phyloP scores from a whole-genome alignment of 92 coral and sea anemone genomes.

The Scolanthus callimorphus region DNA sequence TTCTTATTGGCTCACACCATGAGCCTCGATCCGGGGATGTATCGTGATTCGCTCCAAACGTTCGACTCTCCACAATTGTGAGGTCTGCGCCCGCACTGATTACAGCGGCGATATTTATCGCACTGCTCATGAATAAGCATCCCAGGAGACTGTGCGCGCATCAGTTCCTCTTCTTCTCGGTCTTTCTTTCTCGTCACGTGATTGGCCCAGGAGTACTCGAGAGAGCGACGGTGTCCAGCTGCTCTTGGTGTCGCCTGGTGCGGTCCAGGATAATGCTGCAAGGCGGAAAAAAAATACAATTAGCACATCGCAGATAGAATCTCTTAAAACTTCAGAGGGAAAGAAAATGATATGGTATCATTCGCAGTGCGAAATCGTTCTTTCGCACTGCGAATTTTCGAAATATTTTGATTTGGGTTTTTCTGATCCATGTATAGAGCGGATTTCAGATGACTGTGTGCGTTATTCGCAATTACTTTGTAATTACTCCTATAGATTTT shows the following conservation, averaged over 20 bases:
- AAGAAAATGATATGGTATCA: too few relatives aligned
- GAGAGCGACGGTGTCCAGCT: constrained; percentile 71
- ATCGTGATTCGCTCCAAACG: constrained; percentile 97
- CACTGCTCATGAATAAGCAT: constrained; percentile 98
- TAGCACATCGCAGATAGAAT: too few relatives aligned
- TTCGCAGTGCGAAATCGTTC: too few relatives aligned
- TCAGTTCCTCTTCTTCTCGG: constrained; percentile 67
- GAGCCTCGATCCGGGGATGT: constrained; percentile 94
- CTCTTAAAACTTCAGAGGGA: too few relatives aligned
- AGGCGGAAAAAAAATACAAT: constrained; percentile 1
- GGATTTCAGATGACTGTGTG: too few relatives aligned
- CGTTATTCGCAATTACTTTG: too few relatives aligned
- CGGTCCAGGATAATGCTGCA: constrained; percentile 87
- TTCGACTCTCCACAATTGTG: constrained; percentile 96
- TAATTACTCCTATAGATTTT: too few relatives aligned
- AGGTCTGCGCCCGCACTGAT: constrained; percentile 90
- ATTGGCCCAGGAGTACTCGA: constrained; percentile 90
- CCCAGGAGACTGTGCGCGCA: constrained; percentile 77
- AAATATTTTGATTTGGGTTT: too few relatives aligned
- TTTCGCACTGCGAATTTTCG: too few relatives aligned
- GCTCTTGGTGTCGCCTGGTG: constrained; percentile 82
- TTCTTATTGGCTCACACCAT: constrained; percentile 63
- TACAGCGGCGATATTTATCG: constrained; percentile 88
- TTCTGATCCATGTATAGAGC: too few relatives aligned
- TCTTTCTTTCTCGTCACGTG: constrained; percentile 60